Evolutionary conservation across 2,888 invertebrate species (phyloP).

Genomic region (Acleris holmiana): DNA sequence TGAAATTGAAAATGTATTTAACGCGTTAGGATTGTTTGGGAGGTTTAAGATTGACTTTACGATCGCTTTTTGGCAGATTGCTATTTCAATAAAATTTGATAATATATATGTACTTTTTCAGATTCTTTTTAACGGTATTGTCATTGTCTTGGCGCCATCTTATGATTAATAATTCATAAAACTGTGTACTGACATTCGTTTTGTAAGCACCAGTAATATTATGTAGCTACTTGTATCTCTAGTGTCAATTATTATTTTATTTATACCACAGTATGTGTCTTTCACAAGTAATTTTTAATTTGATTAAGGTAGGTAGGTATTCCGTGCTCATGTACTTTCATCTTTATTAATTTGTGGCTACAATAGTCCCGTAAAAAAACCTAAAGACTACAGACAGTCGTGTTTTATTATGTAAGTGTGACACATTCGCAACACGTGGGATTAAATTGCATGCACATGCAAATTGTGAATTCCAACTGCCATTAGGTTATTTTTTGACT

Average conservation of each 20-base stretch:
- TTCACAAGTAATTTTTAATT: too few species aligned
- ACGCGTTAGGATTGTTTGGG: constrained; percentile 22
- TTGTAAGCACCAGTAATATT: constrained; percentile 2
- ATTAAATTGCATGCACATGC: too few species aligned
- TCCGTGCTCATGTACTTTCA: too few species aligned
- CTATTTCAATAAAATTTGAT: constrained; percentile 19
- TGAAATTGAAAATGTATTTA: constrained; percentile 24
- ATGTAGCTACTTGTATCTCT: constrained; percentile 12
- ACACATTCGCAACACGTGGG: too few species aligned
- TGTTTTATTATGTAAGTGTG: too few species aligned
- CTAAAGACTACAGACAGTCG: too few species aligned
- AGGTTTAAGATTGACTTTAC: constrained; percentile 29
- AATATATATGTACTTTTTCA: constrained; percentile 6
- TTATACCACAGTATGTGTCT: background rate
- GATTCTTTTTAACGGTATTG: background rate
- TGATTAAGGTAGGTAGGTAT: too few species aligned
- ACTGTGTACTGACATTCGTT: background rate
- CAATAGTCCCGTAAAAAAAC: too few species aligned
- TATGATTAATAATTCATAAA: background rate
- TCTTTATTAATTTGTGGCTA: too few species aligned
- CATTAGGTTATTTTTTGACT: too few species aligned
- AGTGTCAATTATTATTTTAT: constrained; percentile 21
- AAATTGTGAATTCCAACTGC: too few species aligned
- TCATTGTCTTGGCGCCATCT: background rate
- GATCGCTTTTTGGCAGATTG: constrained; percentile 37